Percentiles rank a stretch among this genome's conserved stretches.
Evolutionary conservation across 2,888 invertebrate genomes (phyloP).

Genomic region (Perizoma flavofasciatum): DNA sequence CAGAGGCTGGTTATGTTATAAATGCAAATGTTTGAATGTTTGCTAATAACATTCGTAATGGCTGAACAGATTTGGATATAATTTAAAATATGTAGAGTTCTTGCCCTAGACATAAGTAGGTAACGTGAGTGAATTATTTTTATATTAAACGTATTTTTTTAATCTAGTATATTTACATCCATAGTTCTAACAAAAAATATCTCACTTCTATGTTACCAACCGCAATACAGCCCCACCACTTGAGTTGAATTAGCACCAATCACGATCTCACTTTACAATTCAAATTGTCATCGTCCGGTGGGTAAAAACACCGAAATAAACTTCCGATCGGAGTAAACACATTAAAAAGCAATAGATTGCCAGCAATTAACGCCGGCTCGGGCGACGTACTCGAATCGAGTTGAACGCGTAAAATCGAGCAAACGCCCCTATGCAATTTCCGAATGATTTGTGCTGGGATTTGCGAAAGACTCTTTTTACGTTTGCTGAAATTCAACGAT

Average conservation of each 20-base stretch:
- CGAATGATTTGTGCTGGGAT: constrained; percentile 46
- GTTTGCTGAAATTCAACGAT: too few relatives aligned
- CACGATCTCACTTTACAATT: constrained; percentile 36
- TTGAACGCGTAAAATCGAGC: constrained; percentile 41
- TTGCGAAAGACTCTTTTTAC: constrained; percentile 9
- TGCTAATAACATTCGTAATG: too few relatives aligned
- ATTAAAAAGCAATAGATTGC: constrained; percentile 73
- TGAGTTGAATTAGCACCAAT: constrained; percentile 22
- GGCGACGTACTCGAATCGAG: constrained; percentile 33
- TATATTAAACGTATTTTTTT: too few relatives aligned
- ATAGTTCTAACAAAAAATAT: too few relatives aligned
- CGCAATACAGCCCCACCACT: constrained; percentile 10
- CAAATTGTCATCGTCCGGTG: constrained; percentile 45
- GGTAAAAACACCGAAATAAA: constrained; percentile 51
- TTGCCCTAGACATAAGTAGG: too few relatives aligned
- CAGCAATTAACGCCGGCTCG: constrained; percentile 64
- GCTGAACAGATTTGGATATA: too few relatives aligned
- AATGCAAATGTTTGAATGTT: too few relatives aligned
- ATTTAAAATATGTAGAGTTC: too few relatives aligned
- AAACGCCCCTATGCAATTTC: constrained; percentile 57
- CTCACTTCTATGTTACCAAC: neutral
- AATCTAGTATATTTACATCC: too few relatives aligned
- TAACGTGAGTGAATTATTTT: too few relatives aligned
- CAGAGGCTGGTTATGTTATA: too few relatives aligned
- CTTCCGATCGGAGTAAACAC: constrained; percentile 58